Conservation (phyloP, 2,113 vertebrate genomes). For the Synchiropus splendidus region DNA sequence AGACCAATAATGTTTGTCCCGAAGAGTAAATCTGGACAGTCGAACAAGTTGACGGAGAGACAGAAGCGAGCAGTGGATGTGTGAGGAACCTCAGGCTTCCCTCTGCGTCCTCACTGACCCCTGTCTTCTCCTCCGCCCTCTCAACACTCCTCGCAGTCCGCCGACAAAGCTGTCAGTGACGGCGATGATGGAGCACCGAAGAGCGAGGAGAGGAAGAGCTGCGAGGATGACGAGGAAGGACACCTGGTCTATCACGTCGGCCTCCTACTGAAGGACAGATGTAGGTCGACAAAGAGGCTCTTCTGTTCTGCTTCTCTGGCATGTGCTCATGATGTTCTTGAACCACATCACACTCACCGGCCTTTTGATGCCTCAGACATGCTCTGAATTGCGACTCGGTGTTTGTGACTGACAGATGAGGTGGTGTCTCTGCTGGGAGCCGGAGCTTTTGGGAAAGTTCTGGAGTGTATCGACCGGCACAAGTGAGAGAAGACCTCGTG, state of each 20-base stretch:
- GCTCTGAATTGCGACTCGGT: too few species aligned
- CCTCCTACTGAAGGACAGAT: constrained; percentile 83
- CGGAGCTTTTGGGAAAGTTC: constrained; percentile 87
- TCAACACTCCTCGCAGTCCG: not conserved
- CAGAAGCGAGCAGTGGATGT: too few species aligned
- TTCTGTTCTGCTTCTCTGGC: constrained; percentile 46
- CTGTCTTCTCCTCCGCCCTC: not conserved
- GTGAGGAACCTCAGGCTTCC: too few species aligned
- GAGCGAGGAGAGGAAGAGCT: constrained; percentile 69
- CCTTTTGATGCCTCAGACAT: too few species aligned
- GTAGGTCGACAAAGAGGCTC: constrained; percentile 60
- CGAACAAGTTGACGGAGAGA: too few species aligned
- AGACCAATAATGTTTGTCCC: too few species aligned
- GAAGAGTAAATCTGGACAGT: too few species aligned
- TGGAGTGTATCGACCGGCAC: constrained; percentile 79
- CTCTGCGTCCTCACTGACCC: too few species aligned
- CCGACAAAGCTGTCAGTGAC: constrained; percentile 1
- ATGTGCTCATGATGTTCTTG: not conserved
- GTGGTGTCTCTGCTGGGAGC: constrained; percentile 79
- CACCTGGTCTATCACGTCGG: constrained; percentile 85
- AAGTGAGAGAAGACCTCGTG: constrained; percentile 56
- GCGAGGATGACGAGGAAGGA: constrained; percentile 82
- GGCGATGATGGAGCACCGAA: constrained; percentile 41
- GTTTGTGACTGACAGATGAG: constrained; percentile 72
- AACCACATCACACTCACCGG: too few species aligned